Evolutionary conservation across 2,113 vertebrate genomes (phyloP).

Genomic region (Harpagus bidentatus): DNA sequence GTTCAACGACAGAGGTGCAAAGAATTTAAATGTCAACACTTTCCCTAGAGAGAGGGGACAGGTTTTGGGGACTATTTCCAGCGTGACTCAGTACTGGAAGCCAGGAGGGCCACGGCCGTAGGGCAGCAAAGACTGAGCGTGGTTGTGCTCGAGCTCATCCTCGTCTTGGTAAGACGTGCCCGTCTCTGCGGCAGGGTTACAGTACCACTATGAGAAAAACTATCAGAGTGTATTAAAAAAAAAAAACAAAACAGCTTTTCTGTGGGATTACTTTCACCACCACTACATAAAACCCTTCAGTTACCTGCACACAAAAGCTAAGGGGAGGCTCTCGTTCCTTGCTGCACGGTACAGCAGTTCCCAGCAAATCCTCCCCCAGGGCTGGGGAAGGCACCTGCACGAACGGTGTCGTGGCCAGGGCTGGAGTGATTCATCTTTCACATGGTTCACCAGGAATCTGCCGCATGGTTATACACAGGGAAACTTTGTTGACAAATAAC

Average conservation of each 20-base stretch:
- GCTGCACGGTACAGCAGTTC: not conserved
- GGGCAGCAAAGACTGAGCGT: accelerated
- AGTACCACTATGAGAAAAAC: not conserved
- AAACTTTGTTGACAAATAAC: not conserved
- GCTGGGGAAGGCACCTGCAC: not conserved
- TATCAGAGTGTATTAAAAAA: accelerated
- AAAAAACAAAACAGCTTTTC: not conserved
- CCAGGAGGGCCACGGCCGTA: accelerated
- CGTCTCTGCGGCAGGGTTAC: not conserved
- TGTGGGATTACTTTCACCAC: not conserved
- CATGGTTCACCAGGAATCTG: not conserved
- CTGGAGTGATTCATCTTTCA: accelerated
- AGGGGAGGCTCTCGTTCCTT: not conserved
- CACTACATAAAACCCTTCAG: accelerated
- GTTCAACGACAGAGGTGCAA: not conserved
- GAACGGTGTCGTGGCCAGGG: not conserved
- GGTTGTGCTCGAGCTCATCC: accelerated
- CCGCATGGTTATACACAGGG: accelerated
- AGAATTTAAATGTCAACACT: not conserved
- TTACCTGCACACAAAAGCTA: not conserved
- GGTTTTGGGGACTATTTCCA: not conserved
- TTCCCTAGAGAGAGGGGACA: not conserved
- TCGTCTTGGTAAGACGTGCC: accelerated
- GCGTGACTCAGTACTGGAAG: accelerated
- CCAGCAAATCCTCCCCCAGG: accelerated